Conservation (phyloP, 2,797 vertebrate species). For the Coccyzus lansbergi region DNA sequence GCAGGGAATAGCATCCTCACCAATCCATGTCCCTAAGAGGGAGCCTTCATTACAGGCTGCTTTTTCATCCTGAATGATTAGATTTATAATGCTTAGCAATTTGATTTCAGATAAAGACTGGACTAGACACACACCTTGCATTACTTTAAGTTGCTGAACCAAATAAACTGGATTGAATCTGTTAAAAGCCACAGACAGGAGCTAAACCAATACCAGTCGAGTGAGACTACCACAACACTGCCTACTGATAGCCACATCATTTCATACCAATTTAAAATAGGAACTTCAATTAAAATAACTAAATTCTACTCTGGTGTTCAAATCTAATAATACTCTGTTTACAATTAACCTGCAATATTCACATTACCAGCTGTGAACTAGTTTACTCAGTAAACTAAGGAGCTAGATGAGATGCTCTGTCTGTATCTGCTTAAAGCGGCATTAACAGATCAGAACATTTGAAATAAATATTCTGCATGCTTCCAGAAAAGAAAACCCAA, state of each 20-base stretch:
- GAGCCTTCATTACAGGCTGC: slow-evolving; percentile 77
- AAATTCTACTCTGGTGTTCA: background rate
- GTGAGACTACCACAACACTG: background rate
- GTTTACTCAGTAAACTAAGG: background rate
- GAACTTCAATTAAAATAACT: background rate
- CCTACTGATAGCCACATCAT: background rate
- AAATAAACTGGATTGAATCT: background rate
- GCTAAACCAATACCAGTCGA: background rate
- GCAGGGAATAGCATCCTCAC: slow-evolving; percentile 89
- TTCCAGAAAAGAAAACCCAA: background rate
- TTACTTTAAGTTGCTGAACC: background rate
- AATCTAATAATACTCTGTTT: background rate
- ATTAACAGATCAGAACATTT: background rate
- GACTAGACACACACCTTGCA: background rate
- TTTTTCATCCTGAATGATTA: slow-evolving; percentile 81
- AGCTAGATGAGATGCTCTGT: background rate
- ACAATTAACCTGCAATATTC: background rate
- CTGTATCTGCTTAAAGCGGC: background rate
- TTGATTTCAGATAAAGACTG: background rate
- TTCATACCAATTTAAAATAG: background rate
- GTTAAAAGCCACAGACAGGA: background rate
- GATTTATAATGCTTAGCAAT: slow-evolving; percentile 35
- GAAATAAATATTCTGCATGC: background rate
- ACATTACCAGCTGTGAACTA: background rate
- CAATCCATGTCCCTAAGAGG: slow-evolving; percentile 89